Evolutionary conservation across 1,140 invertebrate genomes (phyloP).

Genomic region (Bombus balteatus): DNA sequence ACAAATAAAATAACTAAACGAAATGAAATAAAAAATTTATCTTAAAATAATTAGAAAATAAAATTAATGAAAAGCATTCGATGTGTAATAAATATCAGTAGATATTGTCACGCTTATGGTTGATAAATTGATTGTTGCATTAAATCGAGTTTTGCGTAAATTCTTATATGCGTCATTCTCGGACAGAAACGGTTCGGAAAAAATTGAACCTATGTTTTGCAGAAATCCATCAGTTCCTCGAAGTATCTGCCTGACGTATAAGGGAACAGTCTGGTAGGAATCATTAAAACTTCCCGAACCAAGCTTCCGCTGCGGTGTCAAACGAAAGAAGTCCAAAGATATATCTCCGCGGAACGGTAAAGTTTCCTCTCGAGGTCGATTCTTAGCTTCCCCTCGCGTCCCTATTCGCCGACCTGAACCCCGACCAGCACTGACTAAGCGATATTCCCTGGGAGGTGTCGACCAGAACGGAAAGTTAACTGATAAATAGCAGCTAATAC

Average conservation of each 20-base stretch:
- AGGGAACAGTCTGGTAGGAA: background rate
- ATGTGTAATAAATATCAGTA: no score
- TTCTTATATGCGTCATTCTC: no score
- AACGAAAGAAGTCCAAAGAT: constrained; percentile 42
- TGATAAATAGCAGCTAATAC: constrained; percentile 74
- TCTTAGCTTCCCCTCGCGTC: background rate
- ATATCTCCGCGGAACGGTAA: constrained; percentile 16
- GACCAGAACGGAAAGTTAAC: constrained; percentile 68
- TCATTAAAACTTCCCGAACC: constrained; percentile 35
- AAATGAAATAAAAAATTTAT: no score
- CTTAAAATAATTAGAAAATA: no score
- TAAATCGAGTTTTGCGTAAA: no score
- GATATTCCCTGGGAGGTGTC: constrained; percentile 46
- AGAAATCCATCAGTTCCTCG: background rate
- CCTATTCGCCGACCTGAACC: background rate
- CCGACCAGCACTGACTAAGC: constrained; percentile 42
- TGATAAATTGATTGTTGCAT: no score
- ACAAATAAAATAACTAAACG: no score
- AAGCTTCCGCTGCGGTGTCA: constrained; percentile 1
- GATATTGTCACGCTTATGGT: no score
- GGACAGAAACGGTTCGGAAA: background rate
- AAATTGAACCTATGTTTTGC: constrained; percentile 4
- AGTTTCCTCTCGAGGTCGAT: constrained; percentile 10
- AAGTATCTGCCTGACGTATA: background rate
- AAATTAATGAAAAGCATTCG: no score